These are phyloP conservation scores for Polydrusus tereticollis DNA, from an alignment of 2,888 invertebrate species.

Conservation along the genomic window DNA sequence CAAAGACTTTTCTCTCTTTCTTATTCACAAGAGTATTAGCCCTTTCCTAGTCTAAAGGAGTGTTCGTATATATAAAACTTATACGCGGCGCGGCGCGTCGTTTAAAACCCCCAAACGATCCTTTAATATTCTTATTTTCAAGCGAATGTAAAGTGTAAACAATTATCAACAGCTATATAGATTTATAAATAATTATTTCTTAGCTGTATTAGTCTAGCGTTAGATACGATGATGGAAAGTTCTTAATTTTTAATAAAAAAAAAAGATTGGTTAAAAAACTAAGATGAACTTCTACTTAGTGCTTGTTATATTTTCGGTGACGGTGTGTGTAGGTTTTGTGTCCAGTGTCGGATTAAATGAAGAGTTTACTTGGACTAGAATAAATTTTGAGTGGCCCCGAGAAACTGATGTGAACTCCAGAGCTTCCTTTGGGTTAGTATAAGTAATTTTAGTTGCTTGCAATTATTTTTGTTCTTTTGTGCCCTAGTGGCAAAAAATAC, in stretches of 20 bases:
- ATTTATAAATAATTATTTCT: not conserved
- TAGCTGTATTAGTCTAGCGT: not conserved
- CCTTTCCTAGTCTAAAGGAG: too few relatives aligned
- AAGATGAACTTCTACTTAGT: not conserved
- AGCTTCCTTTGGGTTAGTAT: conserved; percentile 12
- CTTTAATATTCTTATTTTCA: too few relatives aligned
- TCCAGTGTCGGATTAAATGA: conserved; percentile 59
- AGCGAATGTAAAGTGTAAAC: too few relatives aligned
- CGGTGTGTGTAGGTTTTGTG: conserved; percentile 34
- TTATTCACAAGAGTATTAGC: too few relatives aligned
- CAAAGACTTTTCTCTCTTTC: too few relatives aligned
- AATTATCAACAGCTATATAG: not conserved
- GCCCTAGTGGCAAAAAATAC: too few relatives aligned
- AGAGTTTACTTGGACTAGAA: conserved; percentile 64
- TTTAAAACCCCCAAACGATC: too few relatives aligned
- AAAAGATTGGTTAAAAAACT: not conserved
- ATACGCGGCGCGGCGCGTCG: too few relatives aligned
- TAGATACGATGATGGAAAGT: not conserved
- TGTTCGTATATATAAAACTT: too few relatives aligned
- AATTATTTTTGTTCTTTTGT: too few relatives aligned
- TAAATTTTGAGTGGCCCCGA: conserved; percentile 58
- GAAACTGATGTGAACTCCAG: conserved; percentile 19
- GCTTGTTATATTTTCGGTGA: not conserved
- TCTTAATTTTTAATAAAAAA: not conserved
- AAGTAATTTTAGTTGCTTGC: too few relatives aligned